Conservation (phyloP, 2,888 invertebrate species). For the Phaonia tiefii region DNA sequence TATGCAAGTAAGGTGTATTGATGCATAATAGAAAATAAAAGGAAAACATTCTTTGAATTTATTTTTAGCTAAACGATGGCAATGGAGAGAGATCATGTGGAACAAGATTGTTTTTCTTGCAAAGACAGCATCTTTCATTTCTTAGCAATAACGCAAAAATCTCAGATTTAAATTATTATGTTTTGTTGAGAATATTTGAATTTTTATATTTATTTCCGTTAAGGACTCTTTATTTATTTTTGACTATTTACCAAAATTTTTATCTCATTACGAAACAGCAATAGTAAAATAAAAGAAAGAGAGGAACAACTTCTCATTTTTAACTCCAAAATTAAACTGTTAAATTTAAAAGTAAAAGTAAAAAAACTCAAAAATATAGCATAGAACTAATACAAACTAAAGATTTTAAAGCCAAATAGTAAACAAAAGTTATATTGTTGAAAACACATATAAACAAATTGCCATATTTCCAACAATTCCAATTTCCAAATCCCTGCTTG, state of each 20-base stretch:
- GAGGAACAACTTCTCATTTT: conserved; percentile 22
- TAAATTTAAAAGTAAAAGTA: conserved; percentile 45
- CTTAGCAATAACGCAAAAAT: conserved; percentile 10
- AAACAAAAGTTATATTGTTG: conserved; percentile 31
- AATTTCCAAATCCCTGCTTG: not conserved
- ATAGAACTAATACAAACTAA: conserved; percentile 32
- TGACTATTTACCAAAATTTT: conserved; percentile 41
- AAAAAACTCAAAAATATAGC: conserved; percentile 14
- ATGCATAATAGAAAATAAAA: not conserved
- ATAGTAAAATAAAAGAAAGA: conserved; percentile 36
- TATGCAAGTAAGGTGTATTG: not conserved
- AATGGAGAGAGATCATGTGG: not conserved
- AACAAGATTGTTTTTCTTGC: conserved; percentile 11
- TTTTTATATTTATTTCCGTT: no score
- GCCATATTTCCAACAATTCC: conserved; percentile 49
- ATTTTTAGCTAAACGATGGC: conserved; percentile 4
- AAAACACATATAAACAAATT: conserved; percentile 34
- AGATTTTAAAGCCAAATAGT: conserved; percentile 63
- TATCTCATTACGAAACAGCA: not conserved
- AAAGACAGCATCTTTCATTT: conserved; percentile 48
- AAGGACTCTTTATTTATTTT: conserved; percentile 29
- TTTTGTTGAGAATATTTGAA: no score
- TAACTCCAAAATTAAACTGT: conserved; percentile 51
- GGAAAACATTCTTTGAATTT: not conserved
- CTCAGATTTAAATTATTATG: not conserved